A percentile compares a stretch with the other conserved stretches of the same genome.
Evolutionary conservation across 2,888 invertebrate species (phyloP).

Genomic region (Bimastos eiseni): DNA sequence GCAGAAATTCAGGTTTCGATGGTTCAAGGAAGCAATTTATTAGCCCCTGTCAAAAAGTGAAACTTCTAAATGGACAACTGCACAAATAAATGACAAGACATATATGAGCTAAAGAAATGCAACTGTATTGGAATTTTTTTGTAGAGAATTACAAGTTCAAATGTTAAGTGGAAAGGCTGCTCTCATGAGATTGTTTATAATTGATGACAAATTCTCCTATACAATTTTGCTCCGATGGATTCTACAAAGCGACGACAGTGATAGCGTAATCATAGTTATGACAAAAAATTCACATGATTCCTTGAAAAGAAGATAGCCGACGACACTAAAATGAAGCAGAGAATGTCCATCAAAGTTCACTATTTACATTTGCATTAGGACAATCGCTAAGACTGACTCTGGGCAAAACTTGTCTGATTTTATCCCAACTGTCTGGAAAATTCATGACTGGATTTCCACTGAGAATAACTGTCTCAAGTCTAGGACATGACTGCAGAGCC

Average conservation of each 20-base stretch:
- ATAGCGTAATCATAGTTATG: background rate
- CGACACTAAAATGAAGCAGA: background rate
- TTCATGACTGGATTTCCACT: slow-evolving; percentile 27
- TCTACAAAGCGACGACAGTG: background rate
- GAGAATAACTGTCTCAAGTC: slow-evolving; percentile 27
- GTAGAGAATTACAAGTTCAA: too few species aligned
- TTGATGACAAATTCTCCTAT: background rate
- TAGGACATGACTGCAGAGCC: slow-evolving; percentile 20
- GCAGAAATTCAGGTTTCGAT: too few species aligned
- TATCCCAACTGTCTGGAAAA: background rate
- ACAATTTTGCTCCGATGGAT: background rate
- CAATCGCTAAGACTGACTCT: background rate
- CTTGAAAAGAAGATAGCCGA: background rate
- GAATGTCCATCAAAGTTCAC: background rate
- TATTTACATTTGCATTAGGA: background rate
- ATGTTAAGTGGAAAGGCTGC: too few species aligned
- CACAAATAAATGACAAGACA: too few species aligned
- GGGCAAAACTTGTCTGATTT: background rate
- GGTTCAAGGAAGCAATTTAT: too few species aligned
- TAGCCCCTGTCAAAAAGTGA: too few species aligned
- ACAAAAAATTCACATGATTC: background rate
- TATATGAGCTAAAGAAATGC: too few species aligned
- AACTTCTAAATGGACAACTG: too few species aligned
- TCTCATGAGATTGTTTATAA: too few species aligned
- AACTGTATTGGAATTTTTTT: too few species aligned